Conservation (phyloP, 2,113 vertebrate genomes). For the Callithrix jacchus region DNA sequence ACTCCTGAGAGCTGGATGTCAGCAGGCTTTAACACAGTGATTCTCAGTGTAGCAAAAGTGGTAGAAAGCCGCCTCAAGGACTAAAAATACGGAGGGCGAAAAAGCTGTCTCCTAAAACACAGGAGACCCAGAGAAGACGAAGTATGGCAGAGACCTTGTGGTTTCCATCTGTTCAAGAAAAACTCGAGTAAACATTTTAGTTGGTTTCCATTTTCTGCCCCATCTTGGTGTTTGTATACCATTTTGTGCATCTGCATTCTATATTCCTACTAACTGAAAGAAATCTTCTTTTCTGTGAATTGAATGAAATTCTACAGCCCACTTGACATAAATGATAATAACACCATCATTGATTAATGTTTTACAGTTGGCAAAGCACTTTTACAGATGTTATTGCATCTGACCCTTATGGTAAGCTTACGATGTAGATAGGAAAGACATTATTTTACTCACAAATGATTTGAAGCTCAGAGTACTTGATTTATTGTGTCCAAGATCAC, state of each 20-base stretch:
- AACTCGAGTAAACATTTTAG: conserved; percentile 30
- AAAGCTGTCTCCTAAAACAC: conserved; percentile 56
- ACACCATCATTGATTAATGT: conserved; percentile 18
- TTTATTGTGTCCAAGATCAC: not conserved
- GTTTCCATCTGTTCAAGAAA: conserved; percentile 64
- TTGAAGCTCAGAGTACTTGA: not conserved
- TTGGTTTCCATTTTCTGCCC: not conserved
- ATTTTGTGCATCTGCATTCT: not conserved
- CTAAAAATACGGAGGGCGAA: not conserved
- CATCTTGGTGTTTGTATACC: not conserved
- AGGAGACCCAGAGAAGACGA: conserved; percentile 20
- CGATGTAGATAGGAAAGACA: not conserved
- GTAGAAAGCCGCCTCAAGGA: conserved; percentile 52
- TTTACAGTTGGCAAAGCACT: conserved; percentile 20
- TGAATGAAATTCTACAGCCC: not conserved
- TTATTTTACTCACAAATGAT: conserved; percentile 23
- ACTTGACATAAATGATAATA: conserved; percentile 1
- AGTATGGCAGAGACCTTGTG: conserved; percentile 36
- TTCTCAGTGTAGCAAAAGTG: conserved; percentile 46
- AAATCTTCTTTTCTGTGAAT: conserved; percentile 26
- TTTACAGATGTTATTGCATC: not conserved
- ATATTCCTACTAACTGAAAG: not conserved
- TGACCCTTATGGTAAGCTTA: not conserved
- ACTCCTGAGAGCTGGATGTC: conserved; percentile 62
- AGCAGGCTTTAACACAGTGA: conserved; percentile 60